Percentiles rank a stretch among this genome's conserved stretches.
Evolutionary conservation across 2,888 invertebrate genomes (phyloP).

Genomic region (Candidula unifasciata): DNA sequence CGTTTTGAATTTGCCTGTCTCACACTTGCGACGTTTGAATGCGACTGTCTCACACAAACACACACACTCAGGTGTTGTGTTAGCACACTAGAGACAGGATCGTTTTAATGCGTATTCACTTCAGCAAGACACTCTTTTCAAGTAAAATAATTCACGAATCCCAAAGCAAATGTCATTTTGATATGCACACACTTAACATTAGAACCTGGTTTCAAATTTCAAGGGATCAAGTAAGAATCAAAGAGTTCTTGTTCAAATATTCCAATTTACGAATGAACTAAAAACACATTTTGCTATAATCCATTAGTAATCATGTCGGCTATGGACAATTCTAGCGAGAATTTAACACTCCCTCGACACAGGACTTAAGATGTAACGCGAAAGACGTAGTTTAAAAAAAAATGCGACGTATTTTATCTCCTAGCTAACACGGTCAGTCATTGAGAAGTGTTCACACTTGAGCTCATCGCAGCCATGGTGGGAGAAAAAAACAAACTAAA

Average conservation of each 20-base stretch:
- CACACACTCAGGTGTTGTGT: neutral
- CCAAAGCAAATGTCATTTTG: too few relatives aligned
- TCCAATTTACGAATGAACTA: neutral
- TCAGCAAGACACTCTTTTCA: too few relatives aligned
- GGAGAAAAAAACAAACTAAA: neutral
- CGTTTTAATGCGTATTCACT: too few relatives aligned
- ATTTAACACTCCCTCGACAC: neutral
- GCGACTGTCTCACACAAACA: neutral
- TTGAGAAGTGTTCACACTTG: neutral
- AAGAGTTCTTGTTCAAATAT: neutral
- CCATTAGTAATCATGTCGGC: neutral
- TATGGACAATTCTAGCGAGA: neutral
- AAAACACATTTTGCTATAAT: neutral
- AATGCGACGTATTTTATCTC: neutral
- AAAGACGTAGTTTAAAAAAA: neutral
- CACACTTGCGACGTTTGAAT: neutral
- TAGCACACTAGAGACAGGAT: neutral
- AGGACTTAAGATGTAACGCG: neutral
- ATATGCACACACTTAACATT: too few relatives aligned
- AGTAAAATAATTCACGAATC: too few relatives aligned
- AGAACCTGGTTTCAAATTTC: too few relatives aligned
- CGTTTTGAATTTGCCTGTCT: too few relatives aligned
- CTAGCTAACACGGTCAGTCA: neutral
- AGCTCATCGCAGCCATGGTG: neutral
- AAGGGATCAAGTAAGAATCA: neutral